Base-by-base conservation (phyloP, 2,888 invertebrate genomes). In the Rotaria macrura region DNA sequence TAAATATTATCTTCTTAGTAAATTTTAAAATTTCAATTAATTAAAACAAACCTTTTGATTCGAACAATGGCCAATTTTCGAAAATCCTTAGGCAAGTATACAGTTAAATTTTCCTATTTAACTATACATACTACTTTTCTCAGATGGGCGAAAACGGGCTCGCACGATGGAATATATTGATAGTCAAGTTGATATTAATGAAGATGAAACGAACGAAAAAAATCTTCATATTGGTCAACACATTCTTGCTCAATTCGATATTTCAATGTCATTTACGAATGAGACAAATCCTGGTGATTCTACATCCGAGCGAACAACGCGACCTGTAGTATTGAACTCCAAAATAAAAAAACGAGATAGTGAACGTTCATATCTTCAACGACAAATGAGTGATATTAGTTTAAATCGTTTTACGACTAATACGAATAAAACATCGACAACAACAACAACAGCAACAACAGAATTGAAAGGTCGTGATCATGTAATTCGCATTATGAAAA, bases 391-490 rank as follows among this genome's bases (percentile, higher is more conserved):
- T 65, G 65, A 65, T 65, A 65, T 65, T 65, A 29, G 34, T 20
- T 29, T 65, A 17, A 20, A 34, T 65, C 29, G 7, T 20, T 38
- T 65, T 20, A 34, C 7, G 14, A 34, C 17, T 34, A 14, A 14
- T 34, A 20, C 34, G 17, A 34, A 20, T 65, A 65, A 65, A 65
- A 47, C 47, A 47, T 12, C 47, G 14, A 47, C 47, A 47, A 47
- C 47, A 47, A 47, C 47, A 47, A 49, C 49, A 52, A 52, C 49
- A 52, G 38, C 65, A 34, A 65, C 65, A 14, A 65, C 65, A 20
- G 65, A 65, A 65, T 65, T 65, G 20, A 65, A 34, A 65, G 65
- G 65, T 29, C 65, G 65, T 65, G 65, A 65, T 65, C 65, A 65
- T 65, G 14, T 65, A 7, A 17, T 65, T 34, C 65, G 65, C 6